A percentile compares a stretch with the other conserved stretches of the same genome.
Conservation (phyloP, 2,888 invertebrate species). For the Pomacea canaliculata region DNA sequence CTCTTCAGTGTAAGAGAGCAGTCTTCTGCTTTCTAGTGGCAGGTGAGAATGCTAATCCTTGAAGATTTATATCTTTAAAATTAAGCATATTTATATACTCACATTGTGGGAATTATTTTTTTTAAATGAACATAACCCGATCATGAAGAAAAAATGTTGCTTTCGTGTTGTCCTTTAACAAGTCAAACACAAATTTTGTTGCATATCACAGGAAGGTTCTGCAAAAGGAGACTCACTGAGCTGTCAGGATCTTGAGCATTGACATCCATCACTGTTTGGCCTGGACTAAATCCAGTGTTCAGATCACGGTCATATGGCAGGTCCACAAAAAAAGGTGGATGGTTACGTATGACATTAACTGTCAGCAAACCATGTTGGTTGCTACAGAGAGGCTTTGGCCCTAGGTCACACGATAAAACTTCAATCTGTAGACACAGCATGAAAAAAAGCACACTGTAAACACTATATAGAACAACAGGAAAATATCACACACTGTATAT, state of each 20-base stretch:
- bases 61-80: too few species aligned
- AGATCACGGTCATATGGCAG: conserved; percentile 45
- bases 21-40: too few species aligned
- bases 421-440: conserved; percentile 24
- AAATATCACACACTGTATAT: neutral
- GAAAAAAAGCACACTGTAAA: neutral
- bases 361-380: conserved; percentile 44
- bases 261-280: conserved; percentile 45
- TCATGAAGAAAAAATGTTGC: too few species aligned
- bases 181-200: too few species aligned
- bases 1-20: too few species aligned
- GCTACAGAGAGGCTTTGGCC: conserved; percentile 28
- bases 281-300: conserved; percentile 37
- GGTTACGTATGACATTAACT: conserved; percentile 56
- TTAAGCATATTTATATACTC: too few species aligned
- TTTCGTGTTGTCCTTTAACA: too few species aligned
- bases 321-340: conserved; percentile 48
- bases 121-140: too few species aligned
- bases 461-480: neutral
- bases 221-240: conserved; percentile 28
- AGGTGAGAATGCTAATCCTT: too few species aligned
- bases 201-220: too few species aligned
- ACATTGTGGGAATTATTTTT: too few species aligned
- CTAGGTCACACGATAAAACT: conserved; percentile 32
- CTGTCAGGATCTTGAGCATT: conserved; percentile 47